These are phyloP conservation scores for Australoheros scitulus DNA, from an alignment of 2,113 vertebrate species.

Conservation along the genomic window DNA sequence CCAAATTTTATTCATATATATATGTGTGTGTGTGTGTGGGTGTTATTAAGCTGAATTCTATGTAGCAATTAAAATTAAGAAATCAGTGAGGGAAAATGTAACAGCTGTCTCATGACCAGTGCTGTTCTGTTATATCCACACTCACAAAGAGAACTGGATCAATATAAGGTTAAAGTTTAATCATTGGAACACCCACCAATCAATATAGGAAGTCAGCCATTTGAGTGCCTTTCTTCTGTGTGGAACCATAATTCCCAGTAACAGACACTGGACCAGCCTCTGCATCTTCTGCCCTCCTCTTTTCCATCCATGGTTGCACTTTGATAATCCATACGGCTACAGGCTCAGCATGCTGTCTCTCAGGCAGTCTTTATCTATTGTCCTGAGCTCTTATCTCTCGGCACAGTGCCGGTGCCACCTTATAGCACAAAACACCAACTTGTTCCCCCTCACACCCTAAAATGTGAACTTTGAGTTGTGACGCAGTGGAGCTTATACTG, in stretches of 20 bases:
- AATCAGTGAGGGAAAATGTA: neutral
- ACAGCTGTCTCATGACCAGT: constrained; percentile 5
- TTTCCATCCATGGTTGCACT: constrained; percentile 51
- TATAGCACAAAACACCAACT: constrained; percentile 45
- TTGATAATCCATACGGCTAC: constrained; percentile 58
- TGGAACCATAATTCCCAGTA: constrained; percentile 57
- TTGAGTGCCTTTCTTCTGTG: constrained; percentile 47
- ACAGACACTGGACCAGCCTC: constrained; percentile 28
- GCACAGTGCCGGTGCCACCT: constrained; percentile 32
- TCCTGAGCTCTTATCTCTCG: constrained; percentile 52
- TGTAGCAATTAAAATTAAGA: constrained; percentile 12
- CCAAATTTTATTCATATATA: neutral
- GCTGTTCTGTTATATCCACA: neutral
- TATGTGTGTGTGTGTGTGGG: no score
- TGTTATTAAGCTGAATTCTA: neutral
- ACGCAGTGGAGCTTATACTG: neutral
- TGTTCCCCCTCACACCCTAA: constrained; percentile 35
- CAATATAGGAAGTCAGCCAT: constrained; percentile 74
- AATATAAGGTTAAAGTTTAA: constrained; percentile 70
- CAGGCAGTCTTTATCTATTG: constrained; percentile 41
- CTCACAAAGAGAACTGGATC: constrained; percentile 50
- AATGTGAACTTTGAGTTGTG: constrained; percentile 54
- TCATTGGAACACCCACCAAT: constrained; percentile 65
- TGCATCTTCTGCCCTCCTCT: constrained; percentile 15
- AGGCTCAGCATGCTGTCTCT: constrained; percentile 32